Evolutionary conservation across 2,888 invertebrate genomes (phyloP), one percentile per base, ranked within the genome.

Genomic region (Merodon equestris): DNA sequence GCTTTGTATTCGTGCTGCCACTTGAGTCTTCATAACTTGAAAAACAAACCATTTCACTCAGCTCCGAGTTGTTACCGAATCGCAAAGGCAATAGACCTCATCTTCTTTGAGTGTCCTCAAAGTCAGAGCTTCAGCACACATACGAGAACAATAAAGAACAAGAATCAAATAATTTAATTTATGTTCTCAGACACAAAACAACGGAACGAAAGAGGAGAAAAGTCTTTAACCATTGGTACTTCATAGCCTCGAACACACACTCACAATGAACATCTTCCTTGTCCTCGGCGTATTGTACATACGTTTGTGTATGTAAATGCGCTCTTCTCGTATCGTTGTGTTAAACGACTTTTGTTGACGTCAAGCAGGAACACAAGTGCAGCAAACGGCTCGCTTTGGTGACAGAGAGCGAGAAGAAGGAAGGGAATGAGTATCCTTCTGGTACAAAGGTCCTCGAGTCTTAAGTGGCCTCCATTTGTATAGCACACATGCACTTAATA

Each of bases 141-240:
- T 44, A 5, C n/a, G 44, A 14, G 42, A 48, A 48, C 38, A 17
- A 34, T 10, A 70, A 71, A 61, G 57, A 47, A 60, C 67, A 72
- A 56, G 79, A 64, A 79, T 64, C 68, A 79, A 79, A 79, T 79
- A 74, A 79, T 79, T 79, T 79, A 79, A 79, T 79, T 79, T 79
- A 70, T 79, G 68, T 74, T 74, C 54, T 18, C 36, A 79, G 74
- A 74, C 64, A 60, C 45, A 61, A 73, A 73, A 67, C 66, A 50
- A 77, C 51, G 19, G 10, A 50, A 66, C 14, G 34, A 15, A 71
- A 68, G 58, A 38, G 56, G 47, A 13, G 60, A 60, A 68, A 67
- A 14, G 67, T 38, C 57, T 38, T 58, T 75, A 64, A 70, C 70
- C 51, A 48, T 47, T 40, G 27, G 27, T 27, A 27, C 27, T 27